A percentile compares a stretch with the other conserved stretches of the same genome.
Conservation (phyloP, 2,113 vertebrate species). For the Blennius ocellaris region DNA sequence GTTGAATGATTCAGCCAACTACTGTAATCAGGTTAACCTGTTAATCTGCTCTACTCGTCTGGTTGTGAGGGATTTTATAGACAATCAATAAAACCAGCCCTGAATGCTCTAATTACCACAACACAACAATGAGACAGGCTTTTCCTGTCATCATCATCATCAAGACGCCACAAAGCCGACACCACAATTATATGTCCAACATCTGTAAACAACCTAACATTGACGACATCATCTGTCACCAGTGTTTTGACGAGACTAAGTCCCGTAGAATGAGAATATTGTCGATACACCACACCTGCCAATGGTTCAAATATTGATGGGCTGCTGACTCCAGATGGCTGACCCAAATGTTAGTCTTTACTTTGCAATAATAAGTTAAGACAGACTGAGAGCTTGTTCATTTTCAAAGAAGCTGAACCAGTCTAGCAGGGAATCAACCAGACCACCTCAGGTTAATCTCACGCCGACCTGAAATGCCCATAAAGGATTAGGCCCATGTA, state of each 20-base stretch:
- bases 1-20: constrained; percentile 41
- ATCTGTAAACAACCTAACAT: neutral
- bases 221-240: neutral
- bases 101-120: constrained; percentile 30
- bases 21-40: constrained; percentile 73
- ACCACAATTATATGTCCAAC: neutral
- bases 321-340: constrained; percentile 51
- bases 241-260: neutral
- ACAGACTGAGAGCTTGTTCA: constrained; percentile 48
- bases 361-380: constrained; percentile 57
- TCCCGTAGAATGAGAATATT: neutral
- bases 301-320: neutral
- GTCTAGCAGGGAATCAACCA: constrained; percentile 66
- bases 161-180: neutral
- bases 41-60: constrained; percentile 73
- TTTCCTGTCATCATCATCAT: constrained; percentile 26
- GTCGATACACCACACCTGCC: neutral
- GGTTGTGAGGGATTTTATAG: constrained; percentile 62
- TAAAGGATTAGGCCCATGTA: constrained; percentile 73
- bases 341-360: constrained; percentile 49
- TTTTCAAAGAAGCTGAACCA: constrained; percentile 42
- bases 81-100: constrained; percentile 75
- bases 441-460: constrained; percentile 84
- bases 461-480: constrained; percentile 68
- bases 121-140: constrained; percentile 37